Evolutionary conservation across 1,140 invertebrate genomes (phyloP), one percentile per base, ranked within the genome.

Genomic region (Drosophila sp.): DNA sequence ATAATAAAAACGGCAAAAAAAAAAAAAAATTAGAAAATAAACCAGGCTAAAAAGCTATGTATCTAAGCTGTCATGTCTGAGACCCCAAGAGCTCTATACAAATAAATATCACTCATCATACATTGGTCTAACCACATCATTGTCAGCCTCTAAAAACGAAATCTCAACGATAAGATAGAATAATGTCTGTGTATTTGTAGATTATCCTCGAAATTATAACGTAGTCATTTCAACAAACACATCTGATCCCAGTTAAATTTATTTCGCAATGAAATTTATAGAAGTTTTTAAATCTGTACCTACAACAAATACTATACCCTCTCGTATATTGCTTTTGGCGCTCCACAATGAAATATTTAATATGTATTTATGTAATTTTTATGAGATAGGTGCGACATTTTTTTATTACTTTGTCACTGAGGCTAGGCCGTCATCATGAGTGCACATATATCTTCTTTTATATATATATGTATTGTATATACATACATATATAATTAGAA

Each of bases 321-420:
- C 41, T 33, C 25, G 8, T 56, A 62, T 83, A 68, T 17, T 66
- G 66, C 63, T 68, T 54, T 40, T 57, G 41, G 57, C 40, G 44
- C 38, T 23, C 7, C 41, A 65, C 60, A 71, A 50, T 79, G 58
- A 67, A 63, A 55, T 61, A 64, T 69, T 76, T 77, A 56, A 80
- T 72, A 17, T 17, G 17, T 17, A 60, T 55, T 62, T 57, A 25
- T 32, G 44, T 72, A 66, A 27, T 50, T 86, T 82, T 83, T 89
- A 87, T 83, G 60, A 63, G 64, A 54, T 82, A 85, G 84, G 84
- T 89, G 84, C 80, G 84, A 89, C 74, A 89, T 84, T 78, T 80
- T 83, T 89, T 89, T 89, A 89, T 79, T 80, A 54, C 80, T 89
- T 84, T 89, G 84, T 89, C 83, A 77, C 83, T 79, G 82, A 58